These are phyloP conservation scores for Phenganax stokvisi DNA, from an alignment of 92 coral and sea anemone species.

Conservation along the genomic window DNA sequence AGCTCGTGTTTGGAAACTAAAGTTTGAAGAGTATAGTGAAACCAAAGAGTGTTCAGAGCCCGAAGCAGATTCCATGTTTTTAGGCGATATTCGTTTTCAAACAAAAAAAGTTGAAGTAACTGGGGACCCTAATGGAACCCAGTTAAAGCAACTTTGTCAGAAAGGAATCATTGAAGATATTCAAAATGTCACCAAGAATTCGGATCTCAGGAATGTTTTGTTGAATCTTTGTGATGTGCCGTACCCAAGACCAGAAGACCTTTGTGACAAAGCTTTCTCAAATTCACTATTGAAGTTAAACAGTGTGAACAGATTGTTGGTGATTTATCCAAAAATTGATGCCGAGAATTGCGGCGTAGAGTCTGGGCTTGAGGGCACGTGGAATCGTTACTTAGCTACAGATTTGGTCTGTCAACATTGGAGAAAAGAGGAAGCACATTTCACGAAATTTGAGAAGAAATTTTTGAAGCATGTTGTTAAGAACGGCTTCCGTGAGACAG, in stretches of 20 bases:
- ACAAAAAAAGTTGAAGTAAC: constrained; percentile 21
- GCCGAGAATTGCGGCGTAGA: constrained; percentile 32
- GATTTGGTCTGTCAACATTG: constrained; percentile 30
- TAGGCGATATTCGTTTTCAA: constrained; percentile 33
- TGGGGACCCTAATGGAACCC: constrained; percentile 37
- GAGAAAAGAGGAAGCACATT: constrained; percentile 25
- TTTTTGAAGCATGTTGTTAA: constrained; percentile 23
- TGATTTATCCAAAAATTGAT: constrained; percentile 17
- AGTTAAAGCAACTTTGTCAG: constrained; percentile 36
- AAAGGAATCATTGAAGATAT: constrained; percentile 36
- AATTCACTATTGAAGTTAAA: constrained; percentile 6
- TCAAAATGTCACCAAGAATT: constrained; percentile 13
- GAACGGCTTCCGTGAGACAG: constrained; percentile 16
- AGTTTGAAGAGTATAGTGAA: constrained; percentile 30
- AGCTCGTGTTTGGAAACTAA: constrained; percentile 34
- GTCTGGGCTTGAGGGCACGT: constrained; percentile 38
- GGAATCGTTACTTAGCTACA: constrained; percentile 38
- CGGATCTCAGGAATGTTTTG: background rate
- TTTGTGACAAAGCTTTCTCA: constrained; percentile 29
- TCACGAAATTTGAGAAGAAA: constrained; percentile 30
- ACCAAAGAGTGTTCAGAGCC: constrained; percentile 16
- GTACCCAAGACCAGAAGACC: constrained; percentile 37
- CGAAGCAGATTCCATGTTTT: constrained; percentile 16
- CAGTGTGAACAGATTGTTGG: constrained; percentile 15
- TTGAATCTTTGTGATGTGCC: constrained; percentile 34